Base-by-base conservation (phyloP, 2,888 invertebrate species). In the Onchidella celtica region DNA sequence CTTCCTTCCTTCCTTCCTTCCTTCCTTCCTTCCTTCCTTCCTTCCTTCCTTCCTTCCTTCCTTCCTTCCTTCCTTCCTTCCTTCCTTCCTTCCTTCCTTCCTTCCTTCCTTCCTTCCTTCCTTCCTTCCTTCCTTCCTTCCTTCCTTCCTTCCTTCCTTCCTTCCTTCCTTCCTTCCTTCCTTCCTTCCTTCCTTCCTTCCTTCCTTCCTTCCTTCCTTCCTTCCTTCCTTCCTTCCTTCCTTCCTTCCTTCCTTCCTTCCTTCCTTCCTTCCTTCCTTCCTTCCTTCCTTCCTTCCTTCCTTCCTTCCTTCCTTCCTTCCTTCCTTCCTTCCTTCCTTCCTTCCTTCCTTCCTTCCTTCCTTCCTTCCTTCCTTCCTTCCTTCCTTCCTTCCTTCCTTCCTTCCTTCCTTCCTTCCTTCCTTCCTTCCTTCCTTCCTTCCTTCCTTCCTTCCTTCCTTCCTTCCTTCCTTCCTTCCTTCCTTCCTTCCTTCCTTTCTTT, bases 391-490 rank as follows among this genome's bases (percentile, higher is more conserved):
- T 72, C 72, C 70, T 79, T 79, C 79, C 79, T 79, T 79, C 79
- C 79, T 79, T 70, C 79, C 72, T 72, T 79, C 63, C 79, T 79
- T 72, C 79, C 79, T 72, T 79, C 79, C 79, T 79, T 79, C 79
- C 79, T 70, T 79, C 72, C 79, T 70, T 79, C 63, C 72, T 79
- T 72, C 72, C 79, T 79, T 72, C 79, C 79, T 79, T 72, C 79
- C 70, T 79, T 72, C 79, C 79, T 63, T 79, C 79, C 79, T 72
- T 79, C 79, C 70, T 79, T 79, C 79, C 79, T 76, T 40, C 78
- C 78, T 70, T 24, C 70, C 70, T 70, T 79, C 70, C 79, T 79
- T 73, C 73, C 79, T 79, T 65, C 63, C 79, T 63, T 79, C 63
- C 47, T 79, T 61, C 70, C 65, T 70, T 63, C 65, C 72, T 63